Base-by-base conservation (phyloP, 1,140 invertebrate genomes). In the Bombus cullumanus region DNA sequence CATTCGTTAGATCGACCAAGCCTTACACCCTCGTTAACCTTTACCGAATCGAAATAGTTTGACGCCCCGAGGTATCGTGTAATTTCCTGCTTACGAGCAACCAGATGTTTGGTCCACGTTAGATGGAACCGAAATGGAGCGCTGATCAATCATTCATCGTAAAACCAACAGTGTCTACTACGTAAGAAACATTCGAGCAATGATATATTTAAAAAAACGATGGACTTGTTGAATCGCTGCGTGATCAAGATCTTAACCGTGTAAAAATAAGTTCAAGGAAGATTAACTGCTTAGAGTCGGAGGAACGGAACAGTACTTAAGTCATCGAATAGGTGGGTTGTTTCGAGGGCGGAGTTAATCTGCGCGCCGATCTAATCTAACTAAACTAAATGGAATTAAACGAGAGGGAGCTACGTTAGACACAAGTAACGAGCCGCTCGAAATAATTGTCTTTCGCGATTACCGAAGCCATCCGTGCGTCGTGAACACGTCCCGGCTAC, bases 381-480 rank as follows among this genome's bases (percentile, higher is more conserved):
- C 79, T 72, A 72, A 81, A 81, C 53, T 76, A 83, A 83, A 83
- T 83, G 81, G 81, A 83, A 83, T 83, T 83, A 83, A 83, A 76
- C 10, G 81, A 83, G 73, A 39, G 43, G 41, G 57, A 47, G 81
- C 57, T 75, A 68, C 72, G 71, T 74, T 83, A 83, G 75, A 83
- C 59, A 47, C 81, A 13, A 39, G 72, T 31, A 83, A 47, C 71
- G 39, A 53, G 18, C 72, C 39, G 71, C 59, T 73, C 57, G 53
- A 25, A 82, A 75, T 83, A 83, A 83, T 83, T 75, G 81, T 75
- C 81, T 83, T 66, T 75, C 72, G 59, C 57, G 81, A 75, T 83
- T 83, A 76, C 41, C 57, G 81, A 83, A 83, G 72, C 81, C 71
- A 66, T n/a, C 31, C 57, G 39, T 28, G 53, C 34, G 47, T 57